Evolutionary conservation across 2,797 vertebrate genomes (phyloP), one percentile per base, ranked within the genome.

Genomic region (Xenopus petersii): DNA sequence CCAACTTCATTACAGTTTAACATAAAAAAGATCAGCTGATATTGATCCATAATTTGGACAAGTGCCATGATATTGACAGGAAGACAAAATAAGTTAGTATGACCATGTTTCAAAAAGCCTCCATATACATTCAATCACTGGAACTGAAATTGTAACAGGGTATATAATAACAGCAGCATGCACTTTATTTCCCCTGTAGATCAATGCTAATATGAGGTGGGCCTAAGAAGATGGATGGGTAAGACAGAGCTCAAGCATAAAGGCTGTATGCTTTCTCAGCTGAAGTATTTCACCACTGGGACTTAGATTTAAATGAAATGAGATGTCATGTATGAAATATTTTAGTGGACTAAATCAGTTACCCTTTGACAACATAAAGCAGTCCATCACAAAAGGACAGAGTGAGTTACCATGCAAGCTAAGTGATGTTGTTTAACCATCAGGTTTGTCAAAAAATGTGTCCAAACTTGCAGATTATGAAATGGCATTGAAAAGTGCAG

Each of bases 41-140:
- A 96, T 97, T 82, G 95, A 98, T 94, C 94, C 87, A 93, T 95
- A 95, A 96, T 95, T 96, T 97, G 95, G 94, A 95, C 93, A 94
- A 93, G 91, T 91, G 94, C 93, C 93, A 94, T 58, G 88, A 91
- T 96, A 97, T 97, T 95, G 95, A 95, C 95, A 96, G 92, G 92
- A 95, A 96, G 95, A 98, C 94, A 94, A 93, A 98, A 93, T 92
- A 95, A 92, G 92, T 95, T 90, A 91, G 91, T 91, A 89, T 69
- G 84, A 86, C 89, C 87, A 90, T 95, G 92, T 94, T 96, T 95
- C 94, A 94, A 92, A 94, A 96, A 95, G 91, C 93, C 90, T 86
- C 86, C 85, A 77, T 86, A 83, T 88, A 90, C 91, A 93, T 92
- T 98, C 95, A 92, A 95, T 98, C 96, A 98, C 89, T 70, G 87